Evolutionary conservation across 2,797 vertebrate genomes (phyloP).

Genomic region (Hoplostethus mediterraneus): DNA sequence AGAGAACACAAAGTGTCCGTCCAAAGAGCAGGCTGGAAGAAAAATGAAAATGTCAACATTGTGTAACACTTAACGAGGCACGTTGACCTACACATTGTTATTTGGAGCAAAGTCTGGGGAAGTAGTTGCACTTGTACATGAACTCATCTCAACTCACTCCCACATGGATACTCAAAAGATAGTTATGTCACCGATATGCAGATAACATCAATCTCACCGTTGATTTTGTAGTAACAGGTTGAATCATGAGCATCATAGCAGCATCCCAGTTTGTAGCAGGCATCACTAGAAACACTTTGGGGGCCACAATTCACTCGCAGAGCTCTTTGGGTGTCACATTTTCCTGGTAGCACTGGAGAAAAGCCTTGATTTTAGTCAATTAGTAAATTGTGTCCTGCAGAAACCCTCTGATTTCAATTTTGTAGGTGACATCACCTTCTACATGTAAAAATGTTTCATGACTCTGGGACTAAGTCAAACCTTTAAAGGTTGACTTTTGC

Average conservation of each 20-base stretch:
- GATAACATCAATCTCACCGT: slow-evolving; percentile 55
- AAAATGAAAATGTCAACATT: background rate
- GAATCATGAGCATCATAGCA: slow-evolving; percentile 62
- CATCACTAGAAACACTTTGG: slow-evolving; percentile 35
- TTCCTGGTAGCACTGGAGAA: slow-evolving; percentile 49
- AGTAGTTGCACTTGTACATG: too few relatives aligned
- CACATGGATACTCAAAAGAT: too few relatives aligned
- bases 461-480: background rate
- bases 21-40: slow-evolving; percentile 76
- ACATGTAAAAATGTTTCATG: background rate
- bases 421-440: background rate
- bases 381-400: background rate
- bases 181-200: background rate
- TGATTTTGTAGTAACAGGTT: slow-evolving; percentile 75
- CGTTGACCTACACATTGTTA: background rate
- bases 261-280: slow-evolving; percentile 73
- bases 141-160: background rate
- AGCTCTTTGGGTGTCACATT: slow-evolving; percentile 51
- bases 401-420: background rate
- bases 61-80: background rate
- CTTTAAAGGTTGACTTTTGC: too few relatives aligned
- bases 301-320: slow-evolving; percentile 70
- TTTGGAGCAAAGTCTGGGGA: background rate
- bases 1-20: slow-evolving; percentile 81
- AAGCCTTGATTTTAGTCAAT: background rate